phyloP scores from a whole-genome alignment of 2,113 vertebrate species.

The Paratilapia polleni region DNA sequence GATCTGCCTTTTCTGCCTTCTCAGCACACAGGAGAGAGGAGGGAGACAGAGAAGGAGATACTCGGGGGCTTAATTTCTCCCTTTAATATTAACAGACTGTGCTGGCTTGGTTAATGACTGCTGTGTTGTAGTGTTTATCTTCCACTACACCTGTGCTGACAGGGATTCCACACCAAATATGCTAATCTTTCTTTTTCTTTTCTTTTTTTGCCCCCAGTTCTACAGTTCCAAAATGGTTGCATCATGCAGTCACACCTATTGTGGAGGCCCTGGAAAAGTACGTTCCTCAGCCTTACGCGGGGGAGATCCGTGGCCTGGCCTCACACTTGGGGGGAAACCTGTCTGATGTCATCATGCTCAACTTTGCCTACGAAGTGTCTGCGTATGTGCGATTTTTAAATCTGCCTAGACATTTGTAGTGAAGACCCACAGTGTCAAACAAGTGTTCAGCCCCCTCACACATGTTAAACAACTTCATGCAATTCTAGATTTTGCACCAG shows the following conservation, averaged over 20 bases:
- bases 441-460: neutral
- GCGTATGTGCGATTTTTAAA: conserved; percentile 82
- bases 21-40: too few relatives aligned
- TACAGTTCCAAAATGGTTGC: conserved; percentile 87
- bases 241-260: conserved; percentile 69
- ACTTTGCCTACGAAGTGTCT: conserved; percentile 90
- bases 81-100: too few relatives aligned
- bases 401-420: neutral
- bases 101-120: neutral
- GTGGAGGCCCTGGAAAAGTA: conserved; percentile 73
- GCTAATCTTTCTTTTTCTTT: neutral
- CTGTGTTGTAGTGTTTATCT: neutral
- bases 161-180: neutral
- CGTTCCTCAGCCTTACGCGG: conserved; percentile 83
- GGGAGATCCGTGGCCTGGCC: conserved; percentile 86
- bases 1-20: neutral
- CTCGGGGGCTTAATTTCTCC: too few relatives aligned
- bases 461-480: conserved; percentile 9
- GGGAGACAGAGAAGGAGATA: neutral
- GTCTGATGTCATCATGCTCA: conserved; percentile 85
- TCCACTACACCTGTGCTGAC: neutral
- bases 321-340: conserved; percentile 71
- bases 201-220: conserved; percentile 71
- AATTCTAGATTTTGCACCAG: conserved; percentile 91
- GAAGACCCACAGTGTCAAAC: neutral